Base-by-base conservation (phyloP, 2,888 invertebrate genomes). In the Drosophila longiperda region DNA sequence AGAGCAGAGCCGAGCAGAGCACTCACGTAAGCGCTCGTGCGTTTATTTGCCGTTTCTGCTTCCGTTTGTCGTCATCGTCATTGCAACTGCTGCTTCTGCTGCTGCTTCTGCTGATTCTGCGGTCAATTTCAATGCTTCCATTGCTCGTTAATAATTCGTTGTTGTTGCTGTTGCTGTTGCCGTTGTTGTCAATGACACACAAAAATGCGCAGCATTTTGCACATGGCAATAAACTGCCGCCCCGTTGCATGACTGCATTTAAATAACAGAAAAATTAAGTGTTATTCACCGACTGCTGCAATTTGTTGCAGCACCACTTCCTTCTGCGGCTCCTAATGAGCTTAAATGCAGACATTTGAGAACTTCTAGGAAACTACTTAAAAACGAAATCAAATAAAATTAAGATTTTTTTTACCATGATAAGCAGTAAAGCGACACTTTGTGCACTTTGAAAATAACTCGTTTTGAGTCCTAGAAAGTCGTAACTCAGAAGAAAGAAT, bases 11-110 rank as follows among this genome's bases (percentile, higher is more conserved):
- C 64, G 52, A 66, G 69, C 70, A 79, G 55, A 61, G 72, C 78
- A 89, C 89, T 81, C 84, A 86, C 84, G 78, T 88, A 81, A 89
- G 82, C 85, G 89, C 77, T 75, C 83, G 78, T 89, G 88, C 83
- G 83, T 89, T 83, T 88, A 89, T 87, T 89, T 87, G 88, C 82
- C 87, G 82, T 88, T 85, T 87, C 90, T 86, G 86, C 69, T 87
- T 89, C 90, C 90, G 86, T 78, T 83, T 86, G 88, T 76, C 81
- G 79, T 49, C 34, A n/a, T 34, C 55, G 58, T 45, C 59, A 36
- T 48, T 42, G 55, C 40, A 53, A 63, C 36, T 50, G 45, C 29
- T 52, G 49, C 26, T 29, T 33, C 49, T 60, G 49, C 11, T 17
- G 61, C 34, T 52, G 29, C 40, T 29, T 26, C 34, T 58, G 48